These are phyloP conservation scores for Ursus arctos DNA, from an alignment of 2,113 vertebrate genomes.

Conservation along the genomic window DNA sequence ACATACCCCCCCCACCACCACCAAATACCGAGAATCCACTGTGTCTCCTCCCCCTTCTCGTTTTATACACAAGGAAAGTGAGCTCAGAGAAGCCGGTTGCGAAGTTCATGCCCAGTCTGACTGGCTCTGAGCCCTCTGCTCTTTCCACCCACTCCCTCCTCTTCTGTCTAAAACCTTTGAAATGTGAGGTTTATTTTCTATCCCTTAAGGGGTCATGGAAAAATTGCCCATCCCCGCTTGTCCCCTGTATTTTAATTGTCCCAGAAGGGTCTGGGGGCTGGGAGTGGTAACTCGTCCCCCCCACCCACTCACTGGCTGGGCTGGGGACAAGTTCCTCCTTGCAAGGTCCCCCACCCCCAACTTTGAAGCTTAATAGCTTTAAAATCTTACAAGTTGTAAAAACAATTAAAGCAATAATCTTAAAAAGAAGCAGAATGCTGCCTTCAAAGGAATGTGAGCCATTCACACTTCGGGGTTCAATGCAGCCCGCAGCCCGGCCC, in stretches of 20 bases:
- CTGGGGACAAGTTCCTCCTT: conserved; percentile 84
- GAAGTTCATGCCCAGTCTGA: neutral
- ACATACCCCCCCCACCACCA: accelerated
- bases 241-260: conserved; percentile 46
- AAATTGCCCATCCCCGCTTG: conserved; percentile 62
- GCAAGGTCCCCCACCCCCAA: conserved; percentile 87
- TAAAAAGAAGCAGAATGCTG: conserved; percentile 90
- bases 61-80: accelerated
- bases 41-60: neutral
- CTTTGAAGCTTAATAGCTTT: conserved; percentile 94
- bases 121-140: neutral
- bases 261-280: conserved; percentile 61
- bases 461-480: conserved; percentile 94
- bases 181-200: conserved; percentile 64
- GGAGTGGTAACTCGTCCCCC: conserved; percentile 31
- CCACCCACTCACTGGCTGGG: conserved; percentile 5
- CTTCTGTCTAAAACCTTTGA: neutral
- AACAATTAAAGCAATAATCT: conserved; percentile 93
- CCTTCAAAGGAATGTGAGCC: conserved; percentile 90
- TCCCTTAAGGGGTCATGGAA: conserved; percentile 51
- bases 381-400: conserved; percentile 94
- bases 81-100: neutral
- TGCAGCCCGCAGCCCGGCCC: conserved; percentile 82
- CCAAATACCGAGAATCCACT: accelerated
- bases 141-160: neutral